Conservation (phyloP, 53 echinoderm and acorn worm species). For the Zoroaster sp. region DNA sequence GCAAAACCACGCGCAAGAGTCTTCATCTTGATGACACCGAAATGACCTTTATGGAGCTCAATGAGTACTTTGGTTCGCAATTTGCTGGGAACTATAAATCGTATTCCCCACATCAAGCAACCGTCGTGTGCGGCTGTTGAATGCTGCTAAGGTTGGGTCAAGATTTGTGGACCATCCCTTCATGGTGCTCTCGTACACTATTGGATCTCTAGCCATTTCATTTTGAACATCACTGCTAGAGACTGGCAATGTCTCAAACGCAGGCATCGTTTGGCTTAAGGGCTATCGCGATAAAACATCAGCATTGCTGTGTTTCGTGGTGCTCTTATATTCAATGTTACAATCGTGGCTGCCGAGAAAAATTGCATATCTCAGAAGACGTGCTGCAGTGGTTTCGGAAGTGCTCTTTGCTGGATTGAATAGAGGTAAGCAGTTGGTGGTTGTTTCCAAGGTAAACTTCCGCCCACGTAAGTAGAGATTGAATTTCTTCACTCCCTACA, state of each 20-base stretch:
- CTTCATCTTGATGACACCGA: constrained; percentile 67
- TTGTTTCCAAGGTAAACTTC: constrained; percentile 62
- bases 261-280: neutral
- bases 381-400: constrained; percentile 24
- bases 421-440: constrained; percentile 54
- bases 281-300: too few relatives aligned
- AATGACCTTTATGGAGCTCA: neutral
- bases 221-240: constrained; percentile 14
- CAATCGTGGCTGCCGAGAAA: constrained; percentile 35
- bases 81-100: constrained; percentile 25
- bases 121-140: constrained; percentile 17
- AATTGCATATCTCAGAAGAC: constrained; percentile 34
- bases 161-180: constrained; percentile 4
- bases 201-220: neutral
- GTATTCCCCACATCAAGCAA: constrained; percentile 41
- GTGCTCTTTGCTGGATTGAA: neutral
- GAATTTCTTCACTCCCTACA: constrained; percentile 63
- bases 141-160: neutral
- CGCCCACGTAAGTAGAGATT: constrained; percentile 52
- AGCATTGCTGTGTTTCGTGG: neutral
- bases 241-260: constrained; percentile 39
- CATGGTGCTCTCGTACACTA: constrained; percentile 18
- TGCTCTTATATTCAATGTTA: constrained; percentile 26
- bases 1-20: constrained; percentile 44
- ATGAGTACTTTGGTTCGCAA: too few relatives aligned